Percentiles rank a stretch among this genome's conserved stretches.
phyloP scores from a whole-genome alignment of 2,888 invertebrate genomes.

The Meloe dianella region DNA sequence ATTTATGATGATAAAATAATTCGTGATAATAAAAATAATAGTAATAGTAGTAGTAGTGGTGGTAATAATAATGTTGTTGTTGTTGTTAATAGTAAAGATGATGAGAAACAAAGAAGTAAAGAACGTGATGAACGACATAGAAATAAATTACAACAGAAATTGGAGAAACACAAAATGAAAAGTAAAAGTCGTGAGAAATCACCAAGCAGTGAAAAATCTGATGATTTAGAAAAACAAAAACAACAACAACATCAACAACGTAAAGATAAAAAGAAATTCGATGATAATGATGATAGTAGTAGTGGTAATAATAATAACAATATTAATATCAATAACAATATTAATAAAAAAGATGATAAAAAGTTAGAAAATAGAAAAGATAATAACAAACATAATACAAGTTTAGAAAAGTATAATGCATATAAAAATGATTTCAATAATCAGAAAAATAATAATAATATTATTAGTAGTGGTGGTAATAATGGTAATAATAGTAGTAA shows the following conservation, averaged over 20 bases:
- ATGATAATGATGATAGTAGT: slow-evolving; percentile 36
- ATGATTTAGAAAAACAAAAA: slow-evolving; percentile 66
- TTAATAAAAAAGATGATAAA: slow-evolving; percentile 46
- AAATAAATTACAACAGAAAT: slow-evolving; percentile 49
- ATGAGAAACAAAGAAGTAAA: slow-evolving; percentile 50
- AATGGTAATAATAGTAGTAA: slow-evolving; percentile 39
- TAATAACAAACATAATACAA: slow-evolving; percentile 18
- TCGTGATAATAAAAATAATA: too few species aligned
- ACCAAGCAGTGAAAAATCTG: slow-evolving; percentile 45
- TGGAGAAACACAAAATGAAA: slow-evolving; percentile 50
- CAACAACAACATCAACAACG: slow-evolving; percentile 39
- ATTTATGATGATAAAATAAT: background rate
- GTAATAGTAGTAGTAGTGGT: background rate
- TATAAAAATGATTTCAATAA: slow-evolving; percentile 14
- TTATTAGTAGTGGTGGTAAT: slow-evolving; percentile 21
- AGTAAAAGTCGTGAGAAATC: slow-evolving; percentile 55
- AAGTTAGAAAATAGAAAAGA: slow-evolving; percentile 36
- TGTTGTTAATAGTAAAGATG: slow-evolving; percentile 44
- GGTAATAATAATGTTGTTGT: slow-evolving; percentile 68
- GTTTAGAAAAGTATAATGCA: slow-evolving; percentile 23
- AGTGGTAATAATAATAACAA: slow-evolving; percentile 39
- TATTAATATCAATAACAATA: slow-evolving; percentile 43
- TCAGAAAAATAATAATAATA: slow-evolving; percentile 39
- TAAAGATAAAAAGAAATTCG: slow-evolving; percentile 36
- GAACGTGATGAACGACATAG: slow-evolving; percentile 54